These are phyloP conservation scores for Cyphomyrus plagiostoma DNA, from an alignment of 2,113 vertebrate genomes.

Conservation along the genomic window DNA sequence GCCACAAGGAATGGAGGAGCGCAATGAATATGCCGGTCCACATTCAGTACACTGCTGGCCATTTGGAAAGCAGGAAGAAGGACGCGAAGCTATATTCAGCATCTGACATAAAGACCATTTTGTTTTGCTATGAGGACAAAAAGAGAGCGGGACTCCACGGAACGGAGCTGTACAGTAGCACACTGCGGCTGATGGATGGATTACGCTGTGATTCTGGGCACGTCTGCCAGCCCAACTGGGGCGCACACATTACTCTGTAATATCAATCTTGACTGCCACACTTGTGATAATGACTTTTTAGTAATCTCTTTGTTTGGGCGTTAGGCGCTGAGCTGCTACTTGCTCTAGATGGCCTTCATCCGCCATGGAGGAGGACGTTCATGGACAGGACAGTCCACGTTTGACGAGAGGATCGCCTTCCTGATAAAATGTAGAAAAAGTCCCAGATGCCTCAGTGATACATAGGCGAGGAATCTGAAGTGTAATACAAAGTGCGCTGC, in stretches of 20 bases:
- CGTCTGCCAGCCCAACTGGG: neutral
- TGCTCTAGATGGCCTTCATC: neutral
- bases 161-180: neutral
- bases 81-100: neutral
- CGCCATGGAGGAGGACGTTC: neutral
- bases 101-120: neutral
- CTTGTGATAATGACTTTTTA: neutral
- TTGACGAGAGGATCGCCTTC: neutral
- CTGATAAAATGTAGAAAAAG: neutral
- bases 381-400: neutral
- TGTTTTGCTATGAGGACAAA: neutral
- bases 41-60: neutral
- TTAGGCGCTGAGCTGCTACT: neutral
- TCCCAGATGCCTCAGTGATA: neutral
- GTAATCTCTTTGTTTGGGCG: too few relatives aligned
- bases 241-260: neutral
- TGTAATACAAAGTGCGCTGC: neutral
- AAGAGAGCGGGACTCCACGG: neutral
- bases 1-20: neutral
- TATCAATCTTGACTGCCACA: neutral
- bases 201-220: neutral
- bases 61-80: neutral
- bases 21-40: neutral
- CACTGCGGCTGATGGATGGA: neutral
- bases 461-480: neutral